Conservation (phyloP, 2,113 vertebrate species). For the Ramphastos sulfuratus region DNA sequence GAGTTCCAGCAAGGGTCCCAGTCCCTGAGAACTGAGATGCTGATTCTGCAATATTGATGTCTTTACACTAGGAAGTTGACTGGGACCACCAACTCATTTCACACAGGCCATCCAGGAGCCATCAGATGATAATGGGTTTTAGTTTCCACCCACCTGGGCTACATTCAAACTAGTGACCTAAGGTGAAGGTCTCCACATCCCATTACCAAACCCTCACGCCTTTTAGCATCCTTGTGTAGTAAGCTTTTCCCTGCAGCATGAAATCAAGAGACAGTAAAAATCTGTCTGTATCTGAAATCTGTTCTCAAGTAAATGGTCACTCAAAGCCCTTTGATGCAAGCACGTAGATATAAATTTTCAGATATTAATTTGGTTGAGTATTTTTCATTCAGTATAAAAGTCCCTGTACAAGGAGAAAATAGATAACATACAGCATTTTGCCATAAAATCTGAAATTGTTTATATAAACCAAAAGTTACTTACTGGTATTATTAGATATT, state of each 20-base stretch:
- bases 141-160: slow-evolving; percentile 65
- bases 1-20: background rate
- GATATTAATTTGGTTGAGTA: background rate
- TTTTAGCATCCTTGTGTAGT: background rate
- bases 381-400: slow-evolving; percentile 18
- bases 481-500: background rate
- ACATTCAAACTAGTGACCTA: slow-evolving; percentile 57
- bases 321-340: background rate
- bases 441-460: slow-evolving; percentile 11
- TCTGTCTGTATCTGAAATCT: background rate
- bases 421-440: background rate
- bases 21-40: background rate
- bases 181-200: slow-evolving; percentile 68
- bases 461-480: background rate
- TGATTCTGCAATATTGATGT: background rate
- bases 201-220: slow-evolving; percentile 51
- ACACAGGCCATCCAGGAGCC: slow-evolving; percentile 39
- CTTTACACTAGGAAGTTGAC: background rate
- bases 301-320: background rate
- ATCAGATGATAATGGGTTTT: slow-evolving; percentile 60
- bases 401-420: background rate
- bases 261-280: slow-evolving; percentile 37
- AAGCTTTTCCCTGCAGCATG: background rate
- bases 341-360: background rate
- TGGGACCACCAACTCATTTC: slow-evolving; percentile 61